These are phyloP conservation scores for Drosophila anomalata DNA, from an alignment of 2,888 invertebrate species.

Conservation along the genomic window DNA sequence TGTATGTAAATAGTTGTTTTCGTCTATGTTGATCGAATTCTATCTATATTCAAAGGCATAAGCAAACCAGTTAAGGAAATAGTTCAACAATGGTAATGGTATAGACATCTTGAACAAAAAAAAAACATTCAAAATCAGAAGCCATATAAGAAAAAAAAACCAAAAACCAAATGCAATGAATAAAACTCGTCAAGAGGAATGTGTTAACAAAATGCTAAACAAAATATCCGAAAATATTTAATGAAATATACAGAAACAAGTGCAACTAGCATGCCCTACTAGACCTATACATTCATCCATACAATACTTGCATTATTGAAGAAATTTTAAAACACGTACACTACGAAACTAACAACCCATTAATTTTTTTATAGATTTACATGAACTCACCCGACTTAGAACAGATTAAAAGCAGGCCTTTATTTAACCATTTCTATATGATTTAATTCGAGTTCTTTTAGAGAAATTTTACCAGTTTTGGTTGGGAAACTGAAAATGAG, in stretches of 20 bases:
- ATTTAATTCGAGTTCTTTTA: constrained; percentile 35
- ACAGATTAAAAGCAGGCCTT: constrained; percentile 13
- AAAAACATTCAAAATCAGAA: constrained; percentile 18
- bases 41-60: constrained; percentile 52
- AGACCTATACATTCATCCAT: not conserved
- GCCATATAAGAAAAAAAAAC: constrained; percentile 37
- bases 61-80: constrained; percentile 30
- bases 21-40: constrained; percentile 53
- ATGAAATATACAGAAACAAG: constrained; percentile 53
- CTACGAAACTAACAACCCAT: constrained; percentile 34
- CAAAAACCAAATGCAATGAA: constrained; percentile 64
- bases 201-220: constrained; percentile 72
- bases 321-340: constrained; percentile 23
- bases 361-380: constrained; percentile 78
- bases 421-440: constrained; percentile 14
- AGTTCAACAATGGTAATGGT: constrained; percentile 50
- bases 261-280: constrained; percentile 34
- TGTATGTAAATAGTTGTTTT: constrained; percentile 71
- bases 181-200: constrained; percentile 81
- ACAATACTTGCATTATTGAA: constrained; percentile 4
- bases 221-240: constrained; percentile 59
- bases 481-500: constrained; percentile 62
- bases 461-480: constrained; percentile 43
- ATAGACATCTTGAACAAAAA: constrained; percentile 31
- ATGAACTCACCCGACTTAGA: constrained; percentile 40